These are phyloP conservation scores for Eupithecia exiguata DNA, from an alignment of 2,888 invertebrate species.

Conservation along the genomic window DNA sequence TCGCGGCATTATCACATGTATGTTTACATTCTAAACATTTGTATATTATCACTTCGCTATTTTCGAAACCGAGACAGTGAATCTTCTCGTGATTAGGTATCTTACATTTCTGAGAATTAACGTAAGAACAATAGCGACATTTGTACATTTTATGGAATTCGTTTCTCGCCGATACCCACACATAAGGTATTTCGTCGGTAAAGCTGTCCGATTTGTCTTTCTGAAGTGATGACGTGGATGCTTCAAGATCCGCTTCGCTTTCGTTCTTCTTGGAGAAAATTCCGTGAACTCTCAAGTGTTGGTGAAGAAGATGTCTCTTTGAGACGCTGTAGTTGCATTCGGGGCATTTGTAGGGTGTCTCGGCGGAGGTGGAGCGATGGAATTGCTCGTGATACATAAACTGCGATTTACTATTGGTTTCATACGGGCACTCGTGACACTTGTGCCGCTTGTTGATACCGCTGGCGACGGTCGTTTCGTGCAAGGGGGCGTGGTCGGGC, in stretches of 20 bases:
- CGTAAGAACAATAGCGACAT: constrained; percentile 93
- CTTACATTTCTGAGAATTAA: constrained; percentile 90
- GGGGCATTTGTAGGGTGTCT: constrained; percentile 91
- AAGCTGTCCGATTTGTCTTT: constrained; percentile 61
- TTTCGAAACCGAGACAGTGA: constrained; percentile 84
- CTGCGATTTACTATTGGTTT: constrained; percentile 93
- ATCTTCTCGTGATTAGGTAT: constrained; percentile 93
- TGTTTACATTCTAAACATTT: constrained; percentile 92
- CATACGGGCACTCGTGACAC: constrained; percentile 92
- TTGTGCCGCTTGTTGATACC: constrained; percentile 86
- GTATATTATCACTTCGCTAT: constrained; percentile 80
- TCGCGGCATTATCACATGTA: constrained; percentile 88
- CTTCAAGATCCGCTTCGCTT: constrained; percentile 74
- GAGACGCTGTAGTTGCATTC: constrained; percentile 93
- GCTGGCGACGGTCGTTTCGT: constrained; percentile 51
- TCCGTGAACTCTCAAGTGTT: constrained; percentile 91
- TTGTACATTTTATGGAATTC: constrained; percentile 92
- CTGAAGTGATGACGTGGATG: constrained; percentile 51
- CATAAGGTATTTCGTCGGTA: constrained; percentile 86
- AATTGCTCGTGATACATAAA: constrained; percentile 94
- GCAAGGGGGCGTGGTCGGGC: constrained; percentile 49
- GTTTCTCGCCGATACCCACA: constrained; percentile 90
- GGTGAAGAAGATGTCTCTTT: constrained; percentile 91
- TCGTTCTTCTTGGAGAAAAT: constrained; percentile 77
- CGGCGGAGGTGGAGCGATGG: constrained; percentile 84